phyloP scores from a whole-genome alignment of 2,113 vertebrate species.

The Sakesphorus luctuosus region DNA sequence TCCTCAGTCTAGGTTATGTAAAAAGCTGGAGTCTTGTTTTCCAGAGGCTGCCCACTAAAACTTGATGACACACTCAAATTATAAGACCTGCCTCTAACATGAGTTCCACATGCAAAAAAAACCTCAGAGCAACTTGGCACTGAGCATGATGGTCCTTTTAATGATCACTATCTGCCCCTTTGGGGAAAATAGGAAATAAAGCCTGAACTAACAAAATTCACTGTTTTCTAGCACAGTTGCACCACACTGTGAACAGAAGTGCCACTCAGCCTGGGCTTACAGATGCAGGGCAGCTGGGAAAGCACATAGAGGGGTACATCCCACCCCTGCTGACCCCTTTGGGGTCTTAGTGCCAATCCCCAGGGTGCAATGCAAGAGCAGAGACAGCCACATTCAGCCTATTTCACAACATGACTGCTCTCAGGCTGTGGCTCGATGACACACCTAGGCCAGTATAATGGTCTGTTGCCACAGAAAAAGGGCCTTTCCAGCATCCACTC shows the following conservation, averaged over 20 bases:
- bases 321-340: background rate
- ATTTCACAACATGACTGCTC: background rate
- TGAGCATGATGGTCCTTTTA: background rate
- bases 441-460: accelerated
- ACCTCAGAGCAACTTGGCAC: background rate
- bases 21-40: background rate
- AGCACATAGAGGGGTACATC: background rate
- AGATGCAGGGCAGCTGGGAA: background rate
- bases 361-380: background rate
- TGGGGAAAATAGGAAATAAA: background rate
- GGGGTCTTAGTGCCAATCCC: background rate
- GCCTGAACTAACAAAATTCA: conserved; percentile 2
- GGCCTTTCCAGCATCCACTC: background rate
- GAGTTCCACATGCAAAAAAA: background rate
- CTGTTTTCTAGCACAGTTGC: background rate
- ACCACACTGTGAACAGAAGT: background rate
- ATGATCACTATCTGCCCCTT: background rate
- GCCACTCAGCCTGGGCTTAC: background rate
- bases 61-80: conserved; percentile 14
- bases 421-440: background rate
- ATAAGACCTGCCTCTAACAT: background rate
- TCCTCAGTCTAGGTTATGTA: background rate
- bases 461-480: background rate
- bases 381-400: background rate
- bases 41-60: conserved; percentile 13